phyloP scores from a whole-genome alignment of 2,888 invertebrate genomes.

The Amphipoea lucens region DNA sequence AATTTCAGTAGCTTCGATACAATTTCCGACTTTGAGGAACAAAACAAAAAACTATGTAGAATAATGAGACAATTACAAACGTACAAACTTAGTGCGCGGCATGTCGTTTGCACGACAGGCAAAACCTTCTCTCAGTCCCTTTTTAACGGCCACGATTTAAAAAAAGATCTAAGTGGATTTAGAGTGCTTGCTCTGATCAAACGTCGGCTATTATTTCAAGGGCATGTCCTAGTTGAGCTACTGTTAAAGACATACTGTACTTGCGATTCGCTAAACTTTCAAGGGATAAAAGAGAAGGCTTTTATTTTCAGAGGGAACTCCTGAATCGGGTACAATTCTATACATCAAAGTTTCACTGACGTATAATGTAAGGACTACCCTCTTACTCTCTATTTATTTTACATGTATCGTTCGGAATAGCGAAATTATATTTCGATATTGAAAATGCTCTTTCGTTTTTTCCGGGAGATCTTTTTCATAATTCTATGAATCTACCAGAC shows the following conservation, averaged over 20 bases:
- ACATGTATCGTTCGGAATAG: slow-evolving; percentile 43
- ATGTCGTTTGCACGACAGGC: not conserved
- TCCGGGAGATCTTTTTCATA: not conserved
- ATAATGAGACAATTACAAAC: not conserved
- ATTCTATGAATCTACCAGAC: not conserved
- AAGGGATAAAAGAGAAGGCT: slow-evolving; percentile 65
- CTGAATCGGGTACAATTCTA: slow-evolving; percentile 58
- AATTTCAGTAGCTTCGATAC: not conserved
- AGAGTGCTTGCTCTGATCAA: slow-evolving; percentile 1
- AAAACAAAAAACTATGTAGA: not conserved
- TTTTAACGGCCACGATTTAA: not conserved
- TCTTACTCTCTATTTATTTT: slow-evolving; percentile 50
- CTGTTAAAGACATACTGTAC: slow-evolving; percentile 25
- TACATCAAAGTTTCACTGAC: slow-evolving; percentile 52
- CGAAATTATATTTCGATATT: slow-evolving; percentile 47
- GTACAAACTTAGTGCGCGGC: not conserved
- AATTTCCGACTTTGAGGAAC: not conserved
- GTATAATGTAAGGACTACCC: slow-evolving; percentile 35
- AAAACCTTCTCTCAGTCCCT: not conserved
- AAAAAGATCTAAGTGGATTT: slow-evolving; percentile 19
- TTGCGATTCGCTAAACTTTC: slow-evolving; percentile 66
- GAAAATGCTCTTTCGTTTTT: slow-evolving; percentile 5
- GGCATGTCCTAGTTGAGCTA: slow-evolving; percentile 14
- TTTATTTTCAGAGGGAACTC: slow-evolving; percentile 64
- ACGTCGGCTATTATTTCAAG: slow-evolving; percentile 12